Base-by-base conservation (phyloP, 1,140 invertebrate species). In the Bradynema listronoti region DNA sequence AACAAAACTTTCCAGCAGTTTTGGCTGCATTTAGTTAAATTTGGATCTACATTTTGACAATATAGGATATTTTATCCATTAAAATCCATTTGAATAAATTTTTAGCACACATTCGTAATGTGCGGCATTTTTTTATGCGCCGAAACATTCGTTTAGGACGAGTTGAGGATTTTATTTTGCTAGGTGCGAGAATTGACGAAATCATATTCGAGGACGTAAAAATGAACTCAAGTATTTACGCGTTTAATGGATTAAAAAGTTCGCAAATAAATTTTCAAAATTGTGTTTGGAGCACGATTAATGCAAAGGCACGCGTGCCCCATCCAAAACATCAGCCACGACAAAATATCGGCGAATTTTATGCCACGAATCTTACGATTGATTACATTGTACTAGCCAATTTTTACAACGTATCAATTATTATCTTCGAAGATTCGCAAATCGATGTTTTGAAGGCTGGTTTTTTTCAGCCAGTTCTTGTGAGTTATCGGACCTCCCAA, bases 121-220 rank as follows among this genome's bases (percentile, higher is more conserved):
- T 72, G 22, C 53, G 30, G 14, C 61, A 67, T 45, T 68, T 72
- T 29, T 65, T 65, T 39, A 53, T 53, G 51, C 67, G 68, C 27
- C 24, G 39, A 30, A 51, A 62, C 29, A 50, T 66, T 30, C 53
- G 36, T 14, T 22, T 69, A 32, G 32, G 27, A n/a, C 41, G 27
- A 11, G 43, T 65, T 36, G 29, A 25, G 24, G 65, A 67, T 45
- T 55, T 33, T 25, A 50, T 50, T 24, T 66, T 66, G 46, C 14
- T 53, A 22, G 67, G 47, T 25, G 55, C 65, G 14, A 46, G 34
- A 4, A 34, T 66, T 6, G 49, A 62, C 22, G 65, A 66, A 45
- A 30, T 66, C 27, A 52, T 66, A 11, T 59, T 66, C 45, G 56
- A 45, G 25, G 11, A 34, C 19, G 50, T n/a, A n/a, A n/a, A n/a